Evolutionary conservation across 2,113 vertebrate species (phyloP).

Genomic region (Pygoscelis adeliae): DNA sequence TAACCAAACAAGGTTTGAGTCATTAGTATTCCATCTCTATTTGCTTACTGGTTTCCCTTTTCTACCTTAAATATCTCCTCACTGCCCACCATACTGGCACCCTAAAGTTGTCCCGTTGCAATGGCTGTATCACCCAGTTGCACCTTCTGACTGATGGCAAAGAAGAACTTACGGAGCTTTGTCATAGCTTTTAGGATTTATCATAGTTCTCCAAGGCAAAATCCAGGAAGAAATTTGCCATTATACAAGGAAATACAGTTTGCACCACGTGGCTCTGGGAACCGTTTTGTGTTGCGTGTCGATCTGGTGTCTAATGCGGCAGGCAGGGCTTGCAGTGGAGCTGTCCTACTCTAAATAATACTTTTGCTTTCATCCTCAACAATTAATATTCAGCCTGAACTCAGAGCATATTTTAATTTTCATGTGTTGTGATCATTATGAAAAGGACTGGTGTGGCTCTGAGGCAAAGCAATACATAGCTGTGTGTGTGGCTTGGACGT

Average conservation of each 20-base stretch:
- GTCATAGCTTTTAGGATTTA: neutral
- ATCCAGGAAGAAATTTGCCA: neutral
- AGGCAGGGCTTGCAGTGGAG: neutral
- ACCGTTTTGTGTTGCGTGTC: neutral
- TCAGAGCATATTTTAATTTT: neutral
- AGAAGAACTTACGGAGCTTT: neutral
- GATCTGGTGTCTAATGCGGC: fast-evolving
- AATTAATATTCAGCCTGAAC: neutral
- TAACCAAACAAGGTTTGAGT: neutral
- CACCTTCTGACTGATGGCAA: neutral
- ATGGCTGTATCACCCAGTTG: neutral
- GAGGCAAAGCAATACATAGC: neutral
- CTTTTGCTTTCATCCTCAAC: neutral
- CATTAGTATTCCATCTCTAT: neutral
- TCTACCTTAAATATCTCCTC: neutral
- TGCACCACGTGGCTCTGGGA: neutral
- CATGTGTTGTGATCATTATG: neutral
- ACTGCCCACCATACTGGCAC: neutral
- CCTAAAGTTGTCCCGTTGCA: neutral
- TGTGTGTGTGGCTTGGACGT: neutral
- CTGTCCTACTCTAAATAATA: neutral
- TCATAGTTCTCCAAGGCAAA: neutral
- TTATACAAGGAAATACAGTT: neutral
- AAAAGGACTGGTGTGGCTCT: neutral
- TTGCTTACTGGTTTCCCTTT: neutral